Evolutionary conservation across 2,888 invertebrate species (phyloP), one percentile per base, ranked within the genome.

Genomic region (Leucophenga montana): DNA sequence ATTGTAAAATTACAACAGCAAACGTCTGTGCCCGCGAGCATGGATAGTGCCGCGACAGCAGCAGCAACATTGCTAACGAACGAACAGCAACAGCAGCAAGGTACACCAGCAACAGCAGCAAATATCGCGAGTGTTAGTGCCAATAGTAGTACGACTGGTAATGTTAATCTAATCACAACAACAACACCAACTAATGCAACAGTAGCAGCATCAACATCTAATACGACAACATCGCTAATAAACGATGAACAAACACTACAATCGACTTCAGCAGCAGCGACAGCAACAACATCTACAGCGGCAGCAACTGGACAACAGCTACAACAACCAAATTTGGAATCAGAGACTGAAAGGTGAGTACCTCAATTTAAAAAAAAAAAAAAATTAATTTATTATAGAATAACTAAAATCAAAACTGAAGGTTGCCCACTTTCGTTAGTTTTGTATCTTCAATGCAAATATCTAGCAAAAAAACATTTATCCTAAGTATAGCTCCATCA

Each of bases 341-440:
- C 88, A 79, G 89, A 89, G 85, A 89, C 86, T 88, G 89, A 89
- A 88, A 89, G 89, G 89, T 89, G 74, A 86, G 89, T 83, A 31
- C 14, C 27, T 8, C 50, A n/a, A 50, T n/a, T n/a, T n/a, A n/a
- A n/a, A n/a, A n/a, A n/a, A n/a, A n/a, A n/a, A n/a, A 48, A 6
- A 50, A 22, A 14, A 4, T 16, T 16, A 9, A 3, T 62, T 44
- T 62, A 39, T 27, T 57, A 8, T 14, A 22, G 2, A 6, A 13
- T 48, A 48, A n/a, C 48, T n/a, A 13, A n/a, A 48, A 48, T 3
- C 5, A 13, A 48, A 3, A 16, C 2, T 48, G 2, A 3, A n/a
- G 48, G 5, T 48, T 2, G 48, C 48, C 13, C 53, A 53, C 8
- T 20, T 53, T 20, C 13, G 14, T 14, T 14, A 22, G 18, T 61